Evolutionary conservation across 2,113 vertebrate genomes (phyloP).

Genomic region (Aptenodytes patagonicus): DNA sequence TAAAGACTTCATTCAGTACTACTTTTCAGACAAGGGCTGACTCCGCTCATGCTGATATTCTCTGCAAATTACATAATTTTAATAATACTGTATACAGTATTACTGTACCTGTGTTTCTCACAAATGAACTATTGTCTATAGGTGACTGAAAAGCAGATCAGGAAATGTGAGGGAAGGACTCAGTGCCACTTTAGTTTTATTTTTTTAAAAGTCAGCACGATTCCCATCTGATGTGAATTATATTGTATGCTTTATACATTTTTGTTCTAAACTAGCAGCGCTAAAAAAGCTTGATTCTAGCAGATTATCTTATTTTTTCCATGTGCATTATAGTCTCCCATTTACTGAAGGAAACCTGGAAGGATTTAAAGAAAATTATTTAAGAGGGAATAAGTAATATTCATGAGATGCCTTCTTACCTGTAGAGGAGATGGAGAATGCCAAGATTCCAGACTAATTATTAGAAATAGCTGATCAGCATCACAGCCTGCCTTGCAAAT

Average conservation of each 20-base stretch:
- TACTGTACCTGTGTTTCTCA: not conserved
- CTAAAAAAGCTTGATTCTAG: not conserved
- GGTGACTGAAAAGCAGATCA: not conserved
- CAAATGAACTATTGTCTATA: not conserved
- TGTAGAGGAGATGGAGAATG: not conserved
- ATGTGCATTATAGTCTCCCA: not conserved
- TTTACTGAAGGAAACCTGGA: not conserved
- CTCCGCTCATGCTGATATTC: not conserved
- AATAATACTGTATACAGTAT: not conserved
- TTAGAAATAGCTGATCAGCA: not conserved
- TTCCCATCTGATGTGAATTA: constrained; percentile 12
- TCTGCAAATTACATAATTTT: not conserved
- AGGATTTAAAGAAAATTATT: not conserved
- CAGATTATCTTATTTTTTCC: constrained; percentile 1
- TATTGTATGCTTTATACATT: not conserved
- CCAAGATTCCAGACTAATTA: not conserved
- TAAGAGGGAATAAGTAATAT: not conserved
- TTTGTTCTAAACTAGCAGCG: not conserved
- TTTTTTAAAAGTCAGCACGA: not conserved
- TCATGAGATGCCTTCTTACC: not conserved
- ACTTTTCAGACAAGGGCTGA: not conserved
- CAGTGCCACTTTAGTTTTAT: not conserved
- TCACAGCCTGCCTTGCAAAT: not conserved
- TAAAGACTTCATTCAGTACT: not conserved
- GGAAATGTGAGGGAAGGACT: not conserved